These are phyloP conservation scores for Callipepla squamata DNA, from an alignment of 2,113 vertebrate genomes.

Conservation along the genomic window DNA sequence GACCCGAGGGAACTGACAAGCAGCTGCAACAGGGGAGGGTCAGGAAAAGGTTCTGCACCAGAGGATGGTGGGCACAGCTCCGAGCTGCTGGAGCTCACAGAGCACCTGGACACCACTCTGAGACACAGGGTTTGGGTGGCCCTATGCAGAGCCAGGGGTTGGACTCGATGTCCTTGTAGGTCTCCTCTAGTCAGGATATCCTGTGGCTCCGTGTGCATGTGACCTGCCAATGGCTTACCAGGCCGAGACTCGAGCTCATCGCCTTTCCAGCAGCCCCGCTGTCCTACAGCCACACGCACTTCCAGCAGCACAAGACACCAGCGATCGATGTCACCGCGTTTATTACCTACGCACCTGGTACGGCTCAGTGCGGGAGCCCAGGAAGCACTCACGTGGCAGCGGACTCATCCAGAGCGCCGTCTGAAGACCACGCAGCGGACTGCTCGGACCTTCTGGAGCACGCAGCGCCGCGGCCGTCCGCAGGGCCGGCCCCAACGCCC, in stretches of 20 bases:
- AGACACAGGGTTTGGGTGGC: not conserved
- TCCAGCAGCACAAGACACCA: not conserved
- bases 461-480: too few relatives aligned
- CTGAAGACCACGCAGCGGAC: not conserved
- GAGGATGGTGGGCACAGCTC: too few relatives aligned
- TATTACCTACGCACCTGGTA: slow-evolving; percentile 88
- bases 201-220: not conserved
- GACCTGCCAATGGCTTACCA: too few relatives aligned
- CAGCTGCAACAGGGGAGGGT: not conserved
- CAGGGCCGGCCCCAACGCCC: not conserved
- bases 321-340: slow-evolving; percentile 77
- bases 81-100: not conserved
- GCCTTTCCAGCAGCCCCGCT: not conserved
- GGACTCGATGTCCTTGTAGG: too few relatives aligned
- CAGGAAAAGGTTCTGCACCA: not conserved
- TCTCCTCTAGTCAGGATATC: not conserved
- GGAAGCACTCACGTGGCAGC: slow-evolving; percentile 60
- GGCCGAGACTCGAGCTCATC: not conserved
- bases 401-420: slow-evolving; percentile 33
- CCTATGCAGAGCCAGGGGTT: not conserved
- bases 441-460: too few relatives aligned
- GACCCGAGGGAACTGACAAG: not conserved
- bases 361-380: slow-evolving; percentile 79
- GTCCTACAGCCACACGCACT: not conserved
- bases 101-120: not conserved